Base-by-base conservation (phyloP, 2,888 invertebrate genomes). In the Loripinus fragilis region DNA sequence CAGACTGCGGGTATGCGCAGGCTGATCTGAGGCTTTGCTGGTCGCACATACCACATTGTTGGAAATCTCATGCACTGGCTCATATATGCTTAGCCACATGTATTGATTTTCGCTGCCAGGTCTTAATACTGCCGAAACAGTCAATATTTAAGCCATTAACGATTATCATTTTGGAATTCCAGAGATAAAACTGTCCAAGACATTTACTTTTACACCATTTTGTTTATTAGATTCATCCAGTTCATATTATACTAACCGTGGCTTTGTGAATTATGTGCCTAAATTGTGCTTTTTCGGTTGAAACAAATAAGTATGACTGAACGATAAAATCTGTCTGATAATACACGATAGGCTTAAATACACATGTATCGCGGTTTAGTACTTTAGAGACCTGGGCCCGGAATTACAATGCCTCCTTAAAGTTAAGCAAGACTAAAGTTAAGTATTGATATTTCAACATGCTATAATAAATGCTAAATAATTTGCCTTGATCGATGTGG, bases 91-190 rank as follows among this genome's bases (percentile, higher is more conserved):
- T 25, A 52, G 52, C 52, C 52, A 25, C n/a, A 25, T 25, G 23
- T 52, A 52, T 52, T 25, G 52, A 52, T 52, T 52, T 52, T 52
- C 15, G 25, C 25, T n/a, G n/a, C 52, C 52, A 52, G 23, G 23
- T 52, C 52, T 5, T 52, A 25, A 23, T 25, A 52, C 52, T 52
- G 8, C 52, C 52, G 25, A 52, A 52, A 23, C 23, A 52, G 52
- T 52, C 52, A 52, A 52, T 52, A 52, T 23, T 52, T 52, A 20
- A 45, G 45, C 45, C 45, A 45, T 45, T 45, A 20, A 8, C 45
- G 45, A 45, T 45, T 45, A 45, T 45, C n/a, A 45, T 45, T 45
- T 45, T 45, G 45, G 15, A 8, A 45, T 45, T 45, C 45, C 45
- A 52, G 20, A 52, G 52, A 52, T 8, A 23, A 52, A 52, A 52